A percentile compares a stretch with the other conserved stretches of the same genome.
phyloP scores from a whole-genome alignment of 2,113 vertebrate genomes.

The Rhadina sibilatrix region DNA sequence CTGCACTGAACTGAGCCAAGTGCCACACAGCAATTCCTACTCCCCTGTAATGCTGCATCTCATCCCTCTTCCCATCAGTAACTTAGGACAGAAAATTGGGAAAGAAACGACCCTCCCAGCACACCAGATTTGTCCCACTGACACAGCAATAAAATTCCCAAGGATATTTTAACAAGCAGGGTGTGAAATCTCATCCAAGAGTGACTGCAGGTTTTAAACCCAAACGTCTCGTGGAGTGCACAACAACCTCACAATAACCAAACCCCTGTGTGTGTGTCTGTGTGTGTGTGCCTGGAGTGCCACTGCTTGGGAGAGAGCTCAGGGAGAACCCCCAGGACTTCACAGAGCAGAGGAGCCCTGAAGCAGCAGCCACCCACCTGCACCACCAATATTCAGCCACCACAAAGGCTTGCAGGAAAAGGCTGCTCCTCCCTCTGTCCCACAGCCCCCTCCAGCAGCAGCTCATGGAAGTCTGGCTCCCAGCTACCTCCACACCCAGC shows the following conservation, averaged over 20 bases:
- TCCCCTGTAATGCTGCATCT: accelerated
- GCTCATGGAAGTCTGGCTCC: neutral
- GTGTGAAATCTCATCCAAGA: neutral
- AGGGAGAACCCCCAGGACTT: neutral
- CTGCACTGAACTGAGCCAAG: neutral
- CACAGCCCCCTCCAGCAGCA: neutral
- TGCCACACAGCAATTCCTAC: neutral
- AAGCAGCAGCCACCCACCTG: neutral
- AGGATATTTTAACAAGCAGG: neutral
- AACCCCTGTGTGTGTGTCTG: no score
- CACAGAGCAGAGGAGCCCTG: neutral
- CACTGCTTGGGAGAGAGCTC: neutral
- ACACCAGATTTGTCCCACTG: neutral
- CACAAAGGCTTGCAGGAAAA: neutral
- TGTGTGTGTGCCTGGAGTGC: neutral
- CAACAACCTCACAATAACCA: neutral
- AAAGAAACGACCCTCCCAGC: neutral
- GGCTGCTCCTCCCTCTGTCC: neutral
- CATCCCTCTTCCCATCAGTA: neutral
- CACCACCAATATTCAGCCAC: neutral
- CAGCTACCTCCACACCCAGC: neutral
- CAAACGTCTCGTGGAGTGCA: accelerated
- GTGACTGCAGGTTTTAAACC: neutral
- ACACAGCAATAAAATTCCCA: neutral
- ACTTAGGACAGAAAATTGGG: neutral